Evolutionary conservation across 2,113 vertebrate genomes (phyloP).

Genomic region (Sceloporus tristichus): DNA sequence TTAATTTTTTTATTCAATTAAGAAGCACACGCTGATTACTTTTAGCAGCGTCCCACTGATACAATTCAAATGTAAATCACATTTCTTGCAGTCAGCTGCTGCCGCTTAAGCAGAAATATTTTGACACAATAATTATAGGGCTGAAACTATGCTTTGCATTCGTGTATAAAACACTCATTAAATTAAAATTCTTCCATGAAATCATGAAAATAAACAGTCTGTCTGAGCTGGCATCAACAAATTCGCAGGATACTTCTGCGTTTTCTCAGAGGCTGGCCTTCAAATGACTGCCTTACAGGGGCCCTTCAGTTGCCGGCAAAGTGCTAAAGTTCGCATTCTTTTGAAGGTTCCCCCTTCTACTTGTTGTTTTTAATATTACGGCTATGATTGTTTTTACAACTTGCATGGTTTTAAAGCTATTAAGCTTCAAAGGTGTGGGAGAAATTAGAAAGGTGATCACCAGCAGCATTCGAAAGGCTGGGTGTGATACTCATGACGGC

Average conservation of each 20-base stretch:
- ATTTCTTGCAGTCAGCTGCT: conserved; percentile 81
- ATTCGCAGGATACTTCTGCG: conserved; percentile 89
- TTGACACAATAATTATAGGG: conserved; percentile 94
- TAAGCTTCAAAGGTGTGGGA: conserved; percentile 86
- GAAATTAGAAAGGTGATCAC: conserved; percentile 76
- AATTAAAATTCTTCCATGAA: conserved; percentile 98
- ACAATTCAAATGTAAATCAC: conserved; percentile 84
- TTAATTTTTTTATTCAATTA: conserved; percentile 75
- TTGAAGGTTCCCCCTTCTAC: conserved; percentile 80
- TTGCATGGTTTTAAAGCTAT: conserved; percentile 89
- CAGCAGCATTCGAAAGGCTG: conserved; percentile 59
- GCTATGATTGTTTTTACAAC: conserved; percentile 89
- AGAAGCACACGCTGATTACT: conserved; percentile 69
- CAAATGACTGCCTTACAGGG: conserved; percentile 74
- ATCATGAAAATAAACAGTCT: conserved; percentile 98
- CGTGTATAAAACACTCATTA: conserved; percentile 92
- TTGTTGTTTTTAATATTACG: conserved; percentile 87
- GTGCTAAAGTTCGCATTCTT: conserved; percentile 88
- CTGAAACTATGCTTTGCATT: conserved; percentile 90
- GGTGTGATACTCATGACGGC: conserved; percentile 38
- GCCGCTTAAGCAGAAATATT: conserved; percentile 90
- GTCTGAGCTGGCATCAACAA: conserved; percentile 92
- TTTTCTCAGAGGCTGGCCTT: conserved; percentile 84
- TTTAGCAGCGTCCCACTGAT: conserved; percentile 75
- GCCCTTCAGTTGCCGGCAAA: conserved; percentile 80